Evolutionary conservation across 1,140 invertebrate species (phyloP), one percentile per base, ranked within the genome.

Genomic region (Lutraria rhynchaena): DNA sequence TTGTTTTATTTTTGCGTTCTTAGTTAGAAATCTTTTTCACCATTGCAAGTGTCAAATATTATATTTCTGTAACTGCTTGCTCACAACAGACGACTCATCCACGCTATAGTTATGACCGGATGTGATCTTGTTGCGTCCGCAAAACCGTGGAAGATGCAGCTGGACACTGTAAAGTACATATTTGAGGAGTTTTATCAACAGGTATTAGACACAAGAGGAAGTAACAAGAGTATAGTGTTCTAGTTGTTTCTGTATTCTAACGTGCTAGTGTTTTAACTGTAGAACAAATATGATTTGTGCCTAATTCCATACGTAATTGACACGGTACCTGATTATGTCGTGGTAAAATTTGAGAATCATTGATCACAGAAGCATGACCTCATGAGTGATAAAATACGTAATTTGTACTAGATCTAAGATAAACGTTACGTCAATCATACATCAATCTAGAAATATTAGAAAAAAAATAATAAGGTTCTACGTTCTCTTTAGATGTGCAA

Each of bases 121-220:
- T 95, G 95, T 85, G 96, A 97, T 91, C 92, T 97, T n/a, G 96
- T 95, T 71, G 96, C 96, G 1, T 95, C 95, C 80, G 94, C 95
- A 1, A 97, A 97, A 91, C 95, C 95, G 2, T 97, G 96, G 96
- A 94, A 96, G n/a, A 92, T 96, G n/a, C 96, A 97, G 92, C 93
- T 94, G 1, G 94, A 96, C 90, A 97, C 95, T 0, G 96, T 96
- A 0, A 94, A 95, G 89, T 95, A 96, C 5, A 96, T 97, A 81
- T 96, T 97, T 92, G 95, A 97, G 88, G 96, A 97, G 89, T 97
- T 97, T 91, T 97, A 96, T 91, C 94, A 95, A 83, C 96, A 97
- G 92, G 95, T 94, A 89, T 35, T 67, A 67, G 37, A 41, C 5
- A 5, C 37, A 41, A n/a, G n/a, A n/a, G n/a, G n/a, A n/a, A 1